Percentiles rank a stretch among this genome's conserved stretches.
Conservation (phyloP, 2,113 vertebrate genomes). For the Beaufortia kweichowensis region DNA sequence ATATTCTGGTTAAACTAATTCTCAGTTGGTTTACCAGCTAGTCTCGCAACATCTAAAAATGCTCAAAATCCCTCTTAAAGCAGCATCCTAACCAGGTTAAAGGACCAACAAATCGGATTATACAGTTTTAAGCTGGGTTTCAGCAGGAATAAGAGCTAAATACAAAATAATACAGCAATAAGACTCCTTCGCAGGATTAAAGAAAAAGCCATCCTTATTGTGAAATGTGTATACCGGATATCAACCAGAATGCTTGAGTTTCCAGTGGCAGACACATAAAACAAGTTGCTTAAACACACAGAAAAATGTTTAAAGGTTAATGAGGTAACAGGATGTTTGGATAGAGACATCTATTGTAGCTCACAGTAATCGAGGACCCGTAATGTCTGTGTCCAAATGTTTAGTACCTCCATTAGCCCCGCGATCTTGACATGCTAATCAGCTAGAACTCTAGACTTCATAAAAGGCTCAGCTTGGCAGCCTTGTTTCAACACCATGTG, state of each 20-base stretch:
- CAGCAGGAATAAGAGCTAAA: too few species aligned
- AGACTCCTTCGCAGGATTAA: too few species aligned
- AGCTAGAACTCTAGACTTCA: slow-evolving; percentile 29
- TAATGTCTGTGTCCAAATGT: not conserved
- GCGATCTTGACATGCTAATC: slow-evolving; percentile 40
- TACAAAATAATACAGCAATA: too few species aligned
- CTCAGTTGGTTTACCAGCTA: too few species aligned
- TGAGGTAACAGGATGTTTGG: not conserved
- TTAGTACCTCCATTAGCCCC: slow-evolving; percentile 19
- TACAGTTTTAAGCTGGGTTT: too few species aligned
- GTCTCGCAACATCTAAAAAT: too few species aligned
- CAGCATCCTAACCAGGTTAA: too few species aligned
- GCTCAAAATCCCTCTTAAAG: too few species aligned
- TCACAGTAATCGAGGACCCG: not conserved
- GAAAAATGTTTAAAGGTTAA: slow-evolving; percentile 32
- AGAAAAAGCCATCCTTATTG: too few species aligned
- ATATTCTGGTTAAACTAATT: too few species aligned
- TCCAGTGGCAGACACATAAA: not conserved
- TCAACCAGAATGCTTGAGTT: not conserved
- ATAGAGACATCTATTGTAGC: not conserved
- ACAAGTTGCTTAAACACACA: not conserved
- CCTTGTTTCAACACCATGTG: slow-evolving; percentile 30
- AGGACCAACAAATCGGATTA: too few species aligned
- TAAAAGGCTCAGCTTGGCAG: slow-evolving; percentile 34
- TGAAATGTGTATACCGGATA: not conserved